Percentiles rank a stretch among this genome's conserved stretches.
phyloP scores from a whole-genome alignment of 2,888 invertebrate species.

The Oasisia sp. region DNA sequence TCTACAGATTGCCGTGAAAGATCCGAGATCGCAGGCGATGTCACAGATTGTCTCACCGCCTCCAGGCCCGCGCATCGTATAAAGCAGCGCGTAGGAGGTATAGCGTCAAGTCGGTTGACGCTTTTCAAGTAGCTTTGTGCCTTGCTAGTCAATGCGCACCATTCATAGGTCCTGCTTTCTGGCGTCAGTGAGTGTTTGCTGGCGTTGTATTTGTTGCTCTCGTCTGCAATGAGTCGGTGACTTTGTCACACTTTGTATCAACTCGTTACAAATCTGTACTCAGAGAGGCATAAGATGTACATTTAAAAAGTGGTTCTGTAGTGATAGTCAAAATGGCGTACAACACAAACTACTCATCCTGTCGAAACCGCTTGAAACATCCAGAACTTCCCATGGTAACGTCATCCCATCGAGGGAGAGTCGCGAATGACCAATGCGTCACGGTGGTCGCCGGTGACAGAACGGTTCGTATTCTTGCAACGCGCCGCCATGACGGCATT shows the following conservation, averaged over 20 bases:
- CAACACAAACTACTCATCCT: neutral
- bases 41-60: neutral
- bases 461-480: too few species aligned
- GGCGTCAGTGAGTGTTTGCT: neutral
- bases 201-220: neutral
- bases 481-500: too few species aligned
- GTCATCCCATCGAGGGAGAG: too few species aligned
- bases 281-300: neutral
- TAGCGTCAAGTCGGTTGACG: neutral
- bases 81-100: neutral
- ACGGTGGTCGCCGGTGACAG: too few species aligned
- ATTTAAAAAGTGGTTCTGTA: neutral
- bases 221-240: neutral
- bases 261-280: neutral
- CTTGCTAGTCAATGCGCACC: neutral
- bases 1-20: neutral
- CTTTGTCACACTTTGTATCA: neutral
- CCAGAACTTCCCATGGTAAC: too few species aligned
- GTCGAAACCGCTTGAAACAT: too few species aligned
- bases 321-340: neutral
- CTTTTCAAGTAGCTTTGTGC: conserved; percentile 7
- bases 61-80: neutral
- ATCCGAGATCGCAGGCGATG: neutral
- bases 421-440: too few species aligned
- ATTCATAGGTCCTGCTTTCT: neutral